Evolutionary conservation across 2,797 vertebrate genomes (phyloP), one percentile per base, ranked within the genome.

Genomic region (Hylomyscus alleni): DNA sequence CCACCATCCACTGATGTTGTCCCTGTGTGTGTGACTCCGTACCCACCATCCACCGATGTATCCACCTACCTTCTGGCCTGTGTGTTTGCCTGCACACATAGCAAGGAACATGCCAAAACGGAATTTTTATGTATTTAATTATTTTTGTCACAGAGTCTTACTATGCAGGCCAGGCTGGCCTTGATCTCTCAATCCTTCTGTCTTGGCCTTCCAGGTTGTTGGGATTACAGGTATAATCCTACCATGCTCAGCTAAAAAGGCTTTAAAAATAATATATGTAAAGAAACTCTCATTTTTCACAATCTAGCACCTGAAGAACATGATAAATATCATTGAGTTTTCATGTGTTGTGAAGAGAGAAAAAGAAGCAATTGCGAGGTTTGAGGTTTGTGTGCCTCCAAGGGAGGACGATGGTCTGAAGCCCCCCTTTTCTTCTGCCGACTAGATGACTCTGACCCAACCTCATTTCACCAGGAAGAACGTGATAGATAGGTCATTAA

Each of bases 401-500:
- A 94, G 76, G 84, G 75, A 88, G 90, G 90, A 76, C 8, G 37
- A 29, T 62, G 84, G 94, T 89, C 93, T 96, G 93, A 94, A 95
- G 94, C 83, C 65, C 26, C 11, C 13, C 75, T 92, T 96, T 94
- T 52, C 77, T 94, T 90, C 76, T 95, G 34, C 58, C 10, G 50
- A 50, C 20, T 67, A 69, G 62, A 75, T n/a, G 40, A 83, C 62
- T 92, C 89, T 94, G 88, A 93, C 84, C 76, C 22, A 94, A n/a
- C 65, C 65, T 96, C 34, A 2, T 92, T 91, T 92, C 86, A 75
- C 50, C 10, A 84, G 86, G 72, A 94, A 95, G 65, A 96, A 95
- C 93, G 72, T 72, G 89, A 93, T 50, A 47, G 89, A 93, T 50
- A 47, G 92, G 87, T 94, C 95, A 75, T 95, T 94, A 96, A 93